Base-by-base conservation (phyloP, 2,888 invertebrate species). In the Habroteleia sp. region DNA sequence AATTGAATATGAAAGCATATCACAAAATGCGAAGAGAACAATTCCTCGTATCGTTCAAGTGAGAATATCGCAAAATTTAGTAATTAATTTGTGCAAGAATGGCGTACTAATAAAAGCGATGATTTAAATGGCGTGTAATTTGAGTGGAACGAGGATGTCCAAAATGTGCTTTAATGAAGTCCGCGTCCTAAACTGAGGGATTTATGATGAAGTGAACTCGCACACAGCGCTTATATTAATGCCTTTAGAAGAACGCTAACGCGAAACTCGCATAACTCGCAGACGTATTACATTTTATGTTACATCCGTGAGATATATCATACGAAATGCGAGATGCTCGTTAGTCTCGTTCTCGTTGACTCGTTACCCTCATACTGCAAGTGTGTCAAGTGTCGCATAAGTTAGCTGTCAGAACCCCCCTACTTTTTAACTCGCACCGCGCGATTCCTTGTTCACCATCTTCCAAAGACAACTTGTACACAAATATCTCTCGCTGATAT, bases 361-460 rank as follows among this genome's bases (percentile, higher is more conserved):
- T 84, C 81, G 83, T 84, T 83, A 84, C 77, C 75, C 78, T 54
- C 72, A 52, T 73, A 65, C 77, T 77, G 78, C 77, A 82, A 83
- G 82, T 84, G 83, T 84, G 84, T 85, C 85, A 84, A 85, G 86
- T 85, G 80, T 84, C 83, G 74, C 81, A 81, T 83, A 84, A 84
- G 83, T 84, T 84, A 84, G 71, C 68, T 74, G 63, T 66, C 72
- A 60, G 46, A 68, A 72, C 42, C 20, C 14, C 62, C 56, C 33
- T 16, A 48, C 41, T 63, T 66, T 66, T 60, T 63, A 63, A 63
- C 35, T 41, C 31, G 20, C 54, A 7, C 11, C 39, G 11, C 35
- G 52, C 41, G 35, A 62, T 66, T 54, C 41, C 54, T 65, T 44
- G 2, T n/a, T 20, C 4, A n/a, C 20, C 8, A 48, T 37, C 37